These are phyloP conservation scores for Fabriciana adippe DNA, from an alignment of 2,888 invertebrate species.

Conservation along the genomic window DNA sequence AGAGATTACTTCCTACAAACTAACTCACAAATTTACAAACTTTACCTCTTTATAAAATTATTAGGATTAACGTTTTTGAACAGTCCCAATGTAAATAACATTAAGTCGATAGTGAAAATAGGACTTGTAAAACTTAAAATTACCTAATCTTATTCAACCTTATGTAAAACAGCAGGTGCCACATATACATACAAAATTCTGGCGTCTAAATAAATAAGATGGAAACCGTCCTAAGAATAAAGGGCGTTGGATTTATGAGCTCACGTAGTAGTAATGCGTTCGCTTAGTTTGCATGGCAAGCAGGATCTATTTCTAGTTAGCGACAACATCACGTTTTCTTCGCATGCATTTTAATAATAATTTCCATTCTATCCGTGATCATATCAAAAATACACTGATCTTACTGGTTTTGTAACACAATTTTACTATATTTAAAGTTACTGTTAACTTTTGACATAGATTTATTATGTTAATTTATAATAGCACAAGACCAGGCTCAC, in stretches of 20 bases:
- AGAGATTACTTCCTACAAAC: too few species aligned
- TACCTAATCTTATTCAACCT: neutral
- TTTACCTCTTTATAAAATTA: too few species aligned
- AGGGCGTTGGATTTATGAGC: constrained; percentile 34
- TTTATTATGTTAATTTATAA: too few species aligned
- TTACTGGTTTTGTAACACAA: neutral
- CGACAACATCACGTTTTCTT: constrained; percentile 34
- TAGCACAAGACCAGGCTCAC: too few species aligned
- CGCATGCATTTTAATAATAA: constrained; percentile 25
- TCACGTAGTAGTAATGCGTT: constrained; percentile 34
- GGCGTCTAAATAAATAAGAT: constrained; percentile 22
- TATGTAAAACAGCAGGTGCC: neutral
- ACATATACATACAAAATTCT: constrained; percentile 12
- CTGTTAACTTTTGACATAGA: too few species aligned
- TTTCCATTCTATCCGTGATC: constrained; percentile 12
- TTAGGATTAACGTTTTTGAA: too few species aligned
- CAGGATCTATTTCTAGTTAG: constrained; percentile 31
- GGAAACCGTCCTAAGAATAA: constrained; percentile 25
- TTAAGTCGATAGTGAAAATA: too few species aligned
- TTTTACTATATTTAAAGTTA: too few species aligned
- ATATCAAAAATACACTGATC: neutral
- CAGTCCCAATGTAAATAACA: too few species aligned
- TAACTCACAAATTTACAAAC: too few species aligned
- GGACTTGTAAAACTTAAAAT: neutral
- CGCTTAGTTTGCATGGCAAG: constrained; percentile 33